Evolutionary conservation across 2,113 vertebrate genomes (phyloP), one percentile per base, ranked within the genome.

Genomic region (Ailuropoda melanoleuca): DNA sequence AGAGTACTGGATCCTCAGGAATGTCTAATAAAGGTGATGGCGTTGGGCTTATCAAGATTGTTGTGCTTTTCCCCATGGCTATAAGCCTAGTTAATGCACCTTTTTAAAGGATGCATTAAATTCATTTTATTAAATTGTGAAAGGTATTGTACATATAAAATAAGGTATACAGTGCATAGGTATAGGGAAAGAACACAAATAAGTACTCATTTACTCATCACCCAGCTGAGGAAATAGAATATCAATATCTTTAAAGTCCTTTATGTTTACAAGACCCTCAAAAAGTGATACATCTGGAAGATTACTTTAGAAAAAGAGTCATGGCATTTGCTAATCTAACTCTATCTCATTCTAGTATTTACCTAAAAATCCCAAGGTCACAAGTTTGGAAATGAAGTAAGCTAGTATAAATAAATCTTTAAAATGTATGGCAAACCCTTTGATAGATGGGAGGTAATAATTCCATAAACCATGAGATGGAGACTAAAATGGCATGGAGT

Each of bases 111-210:
- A 17, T 34, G 26, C 39, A 34, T 64, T 94, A 74, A 70, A 55
- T 96, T 92, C 43, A 82, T 39, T 93, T 46, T 58, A 80, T 15
- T 60, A 74, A 81, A 80, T 83, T 95, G 58, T 70, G 12, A 90
- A 55, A 55, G 9, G 0, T 24, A 70, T 53, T 53, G 74, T 34
- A 24, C 46, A 29, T 4, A 19, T 26, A 66, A 90, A 90, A 37
- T 39, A n/a, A 13, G 2, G 9, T 24, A 34, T 37, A 3, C 2
- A 64, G 39, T 84, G 19, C 2, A 21, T n/a, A 70, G 21, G 4
- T 34, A 34, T 11, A 39, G 13, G 13, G 6, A 83, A 23, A 93
- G 37, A 90, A 85, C 29, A 24, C 15, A 86, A 55, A 24, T 80
- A 75, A 84, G 9, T 58, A 19, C 6, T 11, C n/a, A 56, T 60